These are phyloP conservation scores for Notarius lentiginosus DNA, from an alignment of 2,113 vertebrate species.

Conservation along the genomic window DNA sequence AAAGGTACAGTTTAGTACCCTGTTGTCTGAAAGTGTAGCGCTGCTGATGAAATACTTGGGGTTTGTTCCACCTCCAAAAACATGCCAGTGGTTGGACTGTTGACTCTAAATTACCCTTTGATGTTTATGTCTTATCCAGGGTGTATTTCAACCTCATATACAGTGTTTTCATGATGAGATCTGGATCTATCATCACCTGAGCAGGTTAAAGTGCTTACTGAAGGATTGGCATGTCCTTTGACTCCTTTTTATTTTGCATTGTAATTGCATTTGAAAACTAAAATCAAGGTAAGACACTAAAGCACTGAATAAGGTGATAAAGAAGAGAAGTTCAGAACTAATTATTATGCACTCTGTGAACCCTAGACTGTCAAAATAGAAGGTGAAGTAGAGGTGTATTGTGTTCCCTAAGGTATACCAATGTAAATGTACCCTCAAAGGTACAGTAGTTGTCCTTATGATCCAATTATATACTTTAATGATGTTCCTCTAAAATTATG, in stretches of 20 bases:
- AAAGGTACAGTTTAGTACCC: not conserved
- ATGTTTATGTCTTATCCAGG: not conserved
- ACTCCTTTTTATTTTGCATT: not conserved
- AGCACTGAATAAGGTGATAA: not conserved
- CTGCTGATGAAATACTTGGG: not conserved
- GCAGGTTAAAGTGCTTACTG: not conserved
- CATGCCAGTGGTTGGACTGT: no score
- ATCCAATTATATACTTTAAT: not conserved
- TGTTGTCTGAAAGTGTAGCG: not conserved
- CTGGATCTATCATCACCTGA: not conserved
- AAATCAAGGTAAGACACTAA: not conserved
- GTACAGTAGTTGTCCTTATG: conserved; percentile 1
- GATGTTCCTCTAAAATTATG: not conserved
- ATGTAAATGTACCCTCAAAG: not conserved
- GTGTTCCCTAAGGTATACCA: not conserved
- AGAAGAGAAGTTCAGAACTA: not conserved
- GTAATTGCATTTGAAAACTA: not conserved
- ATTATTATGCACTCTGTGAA: not conserved
- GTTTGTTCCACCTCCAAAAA: not conserved
- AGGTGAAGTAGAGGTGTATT: not conserved
- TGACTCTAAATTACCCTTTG: not conserved
- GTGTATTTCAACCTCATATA: not conserved
- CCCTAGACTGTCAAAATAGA: not conserved
- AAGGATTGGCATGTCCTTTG: not conserved
- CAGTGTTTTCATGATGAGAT: not conserved